Percentiles rank a stretch among this genome's conserved stretches.
Conservation (phyloP, 2,888 invertebrate genomes). For the Cephus nigrinus region DNA sequence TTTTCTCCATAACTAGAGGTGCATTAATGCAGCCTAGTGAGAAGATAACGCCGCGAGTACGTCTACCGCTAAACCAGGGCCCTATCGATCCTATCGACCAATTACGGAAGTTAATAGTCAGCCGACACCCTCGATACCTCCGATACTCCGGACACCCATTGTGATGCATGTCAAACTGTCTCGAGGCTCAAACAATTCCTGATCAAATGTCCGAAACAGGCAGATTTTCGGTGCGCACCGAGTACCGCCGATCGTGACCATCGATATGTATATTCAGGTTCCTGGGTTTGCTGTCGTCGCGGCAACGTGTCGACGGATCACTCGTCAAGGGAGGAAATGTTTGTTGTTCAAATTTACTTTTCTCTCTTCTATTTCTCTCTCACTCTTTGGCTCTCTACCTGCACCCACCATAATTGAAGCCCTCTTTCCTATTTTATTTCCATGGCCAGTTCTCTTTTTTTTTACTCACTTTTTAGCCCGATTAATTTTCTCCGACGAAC, state of each 20-base stretch:
- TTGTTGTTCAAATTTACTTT: neutral
- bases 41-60: constrained; percentile 53
- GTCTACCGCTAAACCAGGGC: constrained; percentile 3
- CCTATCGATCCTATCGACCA: constrained; percentile 48
- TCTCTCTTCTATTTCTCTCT: neutral
- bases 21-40: constrained; percentile 57
- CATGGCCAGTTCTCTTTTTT: neutral
- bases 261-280: neutral
- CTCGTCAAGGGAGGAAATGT: neutral
- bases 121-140: constrained; percentile 7
- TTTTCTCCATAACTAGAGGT: constrained; percentile 57
- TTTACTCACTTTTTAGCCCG: neutral
- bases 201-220: neutral
- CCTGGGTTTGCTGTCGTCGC: neutral
- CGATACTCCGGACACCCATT: constrained; percentile 2
- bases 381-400: neutral
- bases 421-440: neutral
- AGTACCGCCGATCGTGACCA: neutral
- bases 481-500: neutral
- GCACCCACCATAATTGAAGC: neutral
- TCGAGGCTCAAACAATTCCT: neutral
- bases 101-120: constrained; percentile 47
- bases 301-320: neutral
- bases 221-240: neutral
- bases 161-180: constrained; percentile 1